phyloP scores from a whole-genome alignment of 2,113 vertebrate species.

The Nesogale talazaci region DNA sequence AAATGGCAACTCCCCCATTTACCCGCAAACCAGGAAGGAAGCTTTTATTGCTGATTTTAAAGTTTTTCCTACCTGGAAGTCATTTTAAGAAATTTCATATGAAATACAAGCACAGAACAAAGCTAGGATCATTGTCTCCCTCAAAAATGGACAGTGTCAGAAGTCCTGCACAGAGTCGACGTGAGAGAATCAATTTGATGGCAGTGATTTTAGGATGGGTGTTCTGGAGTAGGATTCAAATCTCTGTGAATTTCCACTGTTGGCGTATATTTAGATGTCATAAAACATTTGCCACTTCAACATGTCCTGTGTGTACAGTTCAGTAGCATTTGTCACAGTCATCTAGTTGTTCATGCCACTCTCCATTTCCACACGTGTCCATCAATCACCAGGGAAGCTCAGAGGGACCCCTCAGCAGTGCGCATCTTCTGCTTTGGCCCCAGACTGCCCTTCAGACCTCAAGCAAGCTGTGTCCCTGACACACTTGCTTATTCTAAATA shows the following conservation, averaged over 20 bases:
- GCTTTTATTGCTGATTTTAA: not conserved
- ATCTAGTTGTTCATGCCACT: not conserved
- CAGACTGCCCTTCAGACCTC: not conserved
- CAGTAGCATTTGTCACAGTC: not conserved
- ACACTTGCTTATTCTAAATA: not conserved
- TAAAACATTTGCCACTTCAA: not conserved
- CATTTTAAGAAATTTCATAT: constrained; percentile 9
- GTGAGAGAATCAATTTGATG: too few relatives aligned
- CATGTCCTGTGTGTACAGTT: not conserved
- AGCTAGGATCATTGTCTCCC: too few relatives aligned
- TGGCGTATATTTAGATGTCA: not conserved
- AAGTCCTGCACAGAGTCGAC: too few relatives aligned
- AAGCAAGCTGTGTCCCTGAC: not conserved
- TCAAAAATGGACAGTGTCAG: too few relatives aligned
- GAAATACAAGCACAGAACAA: not conserved
- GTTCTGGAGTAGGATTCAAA: not conserved
- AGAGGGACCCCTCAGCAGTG: not conserved
- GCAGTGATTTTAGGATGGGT: too few relatives aligned
- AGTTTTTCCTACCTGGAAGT: not conserved
- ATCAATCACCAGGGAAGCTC: not conserved
- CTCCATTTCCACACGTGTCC: not conserved
- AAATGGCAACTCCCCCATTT: not conserved
- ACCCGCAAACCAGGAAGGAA: not conserved
- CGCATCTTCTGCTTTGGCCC: not conserved
- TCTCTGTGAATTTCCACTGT: not conserved